Evolutionary conservation across 2,113 vertebrate species (phyloP).

Genomic region (Hippocampus zosterae): DNA sequence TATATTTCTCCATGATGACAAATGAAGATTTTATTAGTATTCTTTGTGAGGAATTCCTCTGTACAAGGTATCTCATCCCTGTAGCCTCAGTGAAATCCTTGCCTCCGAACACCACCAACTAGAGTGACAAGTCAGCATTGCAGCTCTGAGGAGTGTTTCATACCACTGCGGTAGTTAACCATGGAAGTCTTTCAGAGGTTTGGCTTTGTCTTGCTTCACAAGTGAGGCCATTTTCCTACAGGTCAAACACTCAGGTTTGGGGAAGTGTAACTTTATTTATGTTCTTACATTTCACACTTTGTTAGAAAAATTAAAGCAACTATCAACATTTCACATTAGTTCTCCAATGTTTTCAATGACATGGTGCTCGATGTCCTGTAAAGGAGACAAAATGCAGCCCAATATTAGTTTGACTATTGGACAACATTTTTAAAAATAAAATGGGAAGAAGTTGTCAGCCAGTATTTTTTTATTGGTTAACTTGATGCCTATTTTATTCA

Average conservation of each 20-base stretch:
- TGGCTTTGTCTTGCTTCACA: constrained; percentile 14
- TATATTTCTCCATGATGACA: constrained; percentile 1
- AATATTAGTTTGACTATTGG: constrained; percentile 30
- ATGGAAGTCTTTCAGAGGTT: constrained; percentile 10
- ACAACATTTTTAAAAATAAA: constrained; percentile 29
- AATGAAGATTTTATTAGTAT: constrained; percentile 3
- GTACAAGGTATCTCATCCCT: constrained; percentile 4
- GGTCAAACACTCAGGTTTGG: constrained; percentile 20
- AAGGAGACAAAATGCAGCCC: constrained; percentile 23
- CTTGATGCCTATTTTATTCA: constrained; percentile 64
- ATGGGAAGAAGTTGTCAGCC: constrained; percentile 16
- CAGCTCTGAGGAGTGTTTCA: constrained; percentile 1
- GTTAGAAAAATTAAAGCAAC: constrained; percentile 9
- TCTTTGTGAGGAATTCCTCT: constrained; percentile 4
- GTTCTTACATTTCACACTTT: constrained; percentile 6
- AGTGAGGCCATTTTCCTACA: constrained; percentile 12
- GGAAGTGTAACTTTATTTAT: constrained; percentile 17
- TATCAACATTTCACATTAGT: constrained; percentile 11
- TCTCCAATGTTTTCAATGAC: neutral
- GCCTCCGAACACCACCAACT: constrained; percentile 12
- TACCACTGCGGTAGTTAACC: constrained; percentile 16
- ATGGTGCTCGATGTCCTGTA: constrained; percentile 30
- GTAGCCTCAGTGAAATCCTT: constrained; percentile 29
- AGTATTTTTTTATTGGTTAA: constrained; percentile 40
- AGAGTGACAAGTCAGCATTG: neutral